Percentiles rank a stretch among this genome's conserved stretches.
phyloP scores from a whole-genome alignment of 2,797 vertebrate species.

The Danio albolineatus region DNA sequence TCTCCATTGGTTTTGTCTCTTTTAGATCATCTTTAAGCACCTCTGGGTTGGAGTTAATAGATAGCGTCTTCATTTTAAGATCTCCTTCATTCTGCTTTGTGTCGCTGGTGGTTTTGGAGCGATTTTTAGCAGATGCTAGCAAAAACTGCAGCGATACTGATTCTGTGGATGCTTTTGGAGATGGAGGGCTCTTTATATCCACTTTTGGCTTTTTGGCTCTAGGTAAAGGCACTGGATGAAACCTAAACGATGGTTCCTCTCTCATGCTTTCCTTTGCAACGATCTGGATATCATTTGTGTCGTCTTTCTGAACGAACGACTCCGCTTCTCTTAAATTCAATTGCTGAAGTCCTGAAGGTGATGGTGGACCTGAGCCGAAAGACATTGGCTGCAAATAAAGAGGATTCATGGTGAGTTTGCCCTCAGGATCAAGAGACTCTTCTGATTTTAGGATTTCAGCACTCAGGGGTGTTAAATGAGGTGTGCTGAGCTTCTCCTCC shows the following conservation, averaged over 20 bases:
- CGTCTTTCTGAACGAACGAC: conserved; percentile 9
- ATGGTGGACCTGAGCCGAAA: not conserved
- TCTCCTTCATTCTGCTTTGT: conserved; percentile 42
- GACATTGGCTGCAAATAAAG: conserved; percentile 43
- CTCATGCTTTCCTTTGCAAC: not conserved
- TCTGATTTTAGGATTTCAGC: not conserved
- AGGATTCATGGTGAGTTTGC: conserved; percentile 34
- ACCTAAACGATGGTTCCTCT: conserved; percentile 20
- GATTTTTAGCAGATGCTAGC: conserved; percentile 76
- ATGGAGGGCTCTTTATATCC: conserved; percentile 6
- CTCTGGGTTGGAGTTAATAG: conserved; percentile 21
- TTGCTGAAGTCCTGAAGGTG: conserved; percentile 20
- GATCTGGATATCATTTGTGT: not conserved
- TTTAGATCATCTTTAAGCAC: conserved; percentile 22
- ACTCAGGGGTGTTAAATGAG: not conserved
- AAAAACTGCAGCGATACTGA: conserved; percentile 71
- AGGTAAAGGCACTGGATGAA: conserved; percentile 41
- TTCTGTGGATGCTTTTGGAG: conserved; percentile 26
- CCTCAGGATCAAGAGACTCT: conserved; percentile 67
- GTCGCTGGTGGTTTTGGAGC: conserved; percentile 66
- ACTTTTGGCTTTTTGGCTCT: conserved; percentile 19
- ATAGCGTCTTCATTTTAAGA: conserved; percentile 17
- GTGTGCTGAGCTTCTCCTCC: not conserved
- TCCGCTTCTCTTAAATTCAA: not conserved
- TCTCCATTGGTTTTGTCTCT: conserved; percentile 60